A percentile compares a stretch with the other conserved stretches of the same genome.
phyloP scores from a whole-genome alignment of 2,797 vertebrate species.

The Pangasius mekongensis region DNA sequence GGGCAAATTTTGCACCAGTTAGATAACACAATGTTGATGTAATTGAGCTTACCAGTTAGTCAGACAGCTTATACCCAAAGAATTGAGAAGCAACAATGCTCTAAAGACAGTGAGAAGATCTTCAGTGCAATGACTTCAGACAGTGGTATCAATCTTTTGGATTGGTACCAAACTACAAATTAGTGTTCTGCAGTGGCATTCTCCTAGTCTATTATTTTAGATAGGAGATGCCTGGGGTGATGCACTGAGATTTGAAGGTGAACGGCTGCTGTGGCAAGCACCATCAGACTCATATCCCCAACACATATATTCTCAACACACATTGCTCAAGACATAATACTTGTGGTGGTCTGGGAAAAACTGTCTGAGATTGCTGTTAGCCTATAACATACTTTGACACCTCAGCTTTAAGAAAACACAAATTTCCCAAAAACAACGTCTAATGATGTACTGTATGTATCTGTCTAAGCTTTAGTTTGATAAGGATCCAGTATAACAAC shows the following conservation, averaged over 20 bases:
- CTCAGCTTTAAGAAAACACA: not conserved
- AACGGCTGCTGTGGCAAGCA: slow-evolving; percentile 42
- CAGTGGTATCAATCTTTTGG: slow-evolving; percentile 57
- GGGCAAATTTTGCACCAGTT: not conserved
- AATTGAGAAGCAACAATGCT: not conserved
- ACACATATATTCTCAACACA: not conserved
- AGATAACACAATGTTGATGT: not conserved
- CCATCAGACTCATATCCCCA: slow-evolving; percentile 41
- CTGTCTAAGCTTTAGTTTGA: not conserved
- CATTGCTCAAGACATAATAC: not conserved
- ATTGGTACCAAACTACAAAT: slow-evolving; percentile 70
- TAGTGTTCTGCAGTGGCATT: slow-evolving; percentile 64
- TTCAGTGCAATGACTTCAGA: slow-evolving; percentile 45
- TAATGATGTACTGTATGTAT: not conserved
- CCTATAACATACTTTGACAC: not conserved
- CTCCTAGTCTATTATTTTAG: slow-evolving; percentile 66
- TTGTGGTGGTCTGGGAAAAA: not conserved
- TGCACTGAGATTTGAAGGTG: slow-evolving; percentile 67
- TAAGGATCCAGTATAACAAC: not conserved
- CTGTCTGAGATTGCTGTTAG: not conserved
- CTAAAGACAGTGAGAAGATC: not conserved
- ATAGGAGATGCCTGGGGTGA: slow-evolving; percentile 70
- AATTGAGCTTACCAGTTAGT: not conserved
- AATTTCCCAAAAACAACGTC: too few species aligned
- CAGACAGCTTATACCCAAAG: not conserved